Evolutionary conservation across 2,113 vertebrate genomes (phyloP).

Genomic region (Tetrax tetrax): DNA sequence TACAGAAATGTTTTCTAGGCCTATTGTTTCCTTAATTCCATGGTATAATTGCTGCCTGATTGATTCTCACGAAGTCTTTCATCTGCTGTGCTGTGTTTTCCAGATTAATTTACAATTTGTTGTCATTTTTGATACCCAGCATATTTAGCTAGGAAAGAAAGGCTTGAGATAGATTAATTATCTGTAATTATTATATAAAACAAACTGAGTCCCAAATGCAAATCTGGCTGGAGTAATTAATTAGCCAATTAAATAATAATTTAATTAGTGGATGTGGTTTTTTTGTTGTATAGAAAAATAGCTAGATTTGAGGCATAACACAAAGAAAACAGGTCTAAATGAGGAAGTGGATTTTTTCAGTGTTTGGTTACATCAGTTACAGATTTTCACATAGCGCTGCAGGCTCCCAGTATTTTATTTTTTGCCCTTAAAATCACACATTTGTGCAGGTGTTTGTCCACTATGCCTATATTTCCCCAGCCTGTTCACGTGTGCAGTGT

Average conservation of each 20-base stretch:
- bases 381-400: background rate
- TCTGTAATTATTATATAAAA: constrained; percentile 87
- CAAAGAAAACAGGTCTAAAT: constrained; percentile 35
- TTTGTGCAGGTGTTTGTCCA: background rate
- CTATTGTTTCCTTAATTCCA: constrained; percentile 87
- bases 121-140: constrained; percentile 84
- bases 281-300: constrained; percentile 71
- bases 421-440: background rate
- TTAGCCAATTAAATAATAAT: constrained; percentile 93
- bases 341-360: background rate
- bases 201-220: constrained; percentile 89
- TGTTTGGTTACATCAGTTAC: background rate
- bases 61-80: constrained; percentile 94
- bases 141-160: constrained; percentile 78
- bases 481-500: fast-evolving
- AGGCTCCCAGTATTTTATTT: background rate
- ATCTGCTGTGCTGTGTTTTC: constrained; percentile 90
- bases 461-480: background rate
- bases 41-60: constrained; percentile 89
- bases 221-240: constrained; percentile 90
- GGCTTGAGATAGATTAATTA: constrained; percentile 92
- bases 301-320: constrained; percentile 44
- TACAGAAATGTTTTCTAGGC: constrained; percentile 65
- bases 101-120: constrained; percentile 93
- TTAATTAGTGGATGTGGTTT: constrained; percentile 89